A percentile compares a stretch with the other conserved stretches of the same genome.
Conservation (phyloP, 2,888 invertebrate species). For the Pteria penguin region DNA sequence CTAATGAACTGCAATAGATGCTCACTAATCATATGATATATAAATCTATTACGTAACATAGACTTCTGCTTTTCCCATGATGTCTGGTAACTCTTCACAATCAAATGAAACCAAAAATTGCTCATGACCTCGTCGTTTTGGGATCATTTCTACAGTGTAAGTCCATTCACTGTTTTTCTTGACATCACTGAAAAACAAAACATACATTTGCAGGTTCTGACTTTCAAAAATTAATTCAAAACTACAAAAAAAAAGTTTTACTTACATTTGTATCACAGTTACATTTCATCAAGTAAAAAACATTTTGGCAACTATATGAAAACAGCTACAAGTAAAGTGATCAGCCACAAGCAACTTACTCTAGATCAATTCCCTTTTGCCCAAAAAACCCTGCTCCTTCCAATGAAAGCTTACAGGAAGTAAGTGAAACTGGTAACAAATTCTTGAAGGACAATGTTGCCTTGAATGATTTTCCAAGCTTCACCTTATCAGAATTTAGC, state of each 20-base stretch:
- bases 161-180: background rate
- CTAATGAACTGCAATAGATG: no score
- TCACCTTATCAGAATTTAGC: background rate
- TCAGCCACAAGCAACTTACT: constrained; percentile 22
- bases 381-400: constrained; percentile 18
- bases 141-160: background rate
- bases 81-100: background rate
- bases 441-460: constrained; percentile 16
- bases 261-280: no score
- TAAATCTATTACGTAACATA: no score
- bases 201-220: background rate
- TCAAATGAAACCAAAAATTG: background rate
- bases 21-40: no score
- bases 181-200: background rate
- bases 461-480: constrained; percentile 5
- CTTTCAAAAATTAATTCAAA: no score
- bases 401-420: constrained; percentile 11
- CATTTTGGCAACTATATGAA: no score
- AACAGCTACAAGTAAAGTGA: no score
- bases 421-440: constrained; percentile 19
- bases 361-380: background rate
- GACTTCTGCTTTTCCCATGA: background rate
- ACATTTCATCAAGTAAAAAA: no score
- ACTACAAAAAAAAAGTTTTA: no score
- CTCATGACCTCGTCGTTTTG: background rate